These are phyloP conservation scores for Balaenoptera acutorostrata DNA, from an alignment of 2,113 vertebrate species.

Conservation along the genomic window DNA sequence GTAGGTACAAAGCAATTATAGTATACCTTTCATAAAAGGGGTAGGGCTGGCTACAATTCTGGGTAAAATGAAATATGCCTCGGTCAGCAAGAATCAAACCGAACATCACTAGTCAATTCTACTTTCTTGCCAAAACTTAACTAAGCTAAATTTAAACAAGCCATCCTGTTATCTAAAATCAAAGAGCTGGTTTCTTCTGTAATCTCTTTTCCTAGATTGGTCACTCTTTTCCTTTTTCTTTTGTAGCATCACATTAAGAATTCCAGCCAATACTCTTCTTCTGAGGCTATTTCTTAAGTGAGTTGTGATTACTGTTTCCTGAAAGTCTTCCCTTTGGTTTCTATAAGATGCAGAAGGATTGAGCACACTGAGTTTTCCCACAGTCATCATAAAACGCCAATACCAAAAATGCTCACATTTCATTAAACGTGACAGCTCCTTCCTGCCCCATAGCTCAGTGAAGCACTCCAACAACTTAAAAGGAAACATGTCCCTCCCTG, in stretches of 20 bases:
- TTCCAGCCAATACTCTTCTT: not conserved
- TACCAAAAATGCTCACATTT: not conserved
- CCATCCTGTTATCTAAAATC: not conserved
- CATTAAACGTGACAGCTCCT: not conserved
- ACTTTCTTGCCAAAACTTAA: not conserved
- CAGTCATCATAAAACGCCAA: not conserved
- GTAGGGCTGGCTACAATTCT: not conserved
- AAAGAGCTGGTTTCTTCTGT: not conserved
- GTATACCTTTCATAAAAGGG: not conserved
- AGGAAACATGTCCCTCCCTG: not conserved
- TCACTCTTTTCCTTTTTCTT: not conserved
- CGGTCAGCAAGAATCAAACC: not conserved
- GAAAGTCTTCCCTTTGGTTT: not conserved
- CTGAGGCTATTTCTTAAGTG: not conserved
- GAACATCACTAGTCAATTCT: not conserved
- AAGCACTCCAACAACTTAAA: not conserved
- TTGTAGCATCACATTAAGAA: not conserved
- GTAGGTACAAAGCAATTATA: not conserved
- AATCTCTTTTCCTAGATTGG: not conserved
- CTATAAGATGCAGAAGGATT: not conserved
- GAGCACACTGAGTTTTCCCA: not conserved
- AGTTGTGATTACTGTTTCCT: not conserved
- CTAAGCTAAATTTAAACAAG: constrained; percentile 1
- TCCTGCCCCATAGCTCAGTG: not conserved
- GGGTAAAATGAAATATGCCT: not conserved